A percentile compares a stretch with the other conserved stretches of the same genome.
These are phyloP conservation scores for Larimichthys crocea DNA, from an alignment of 2,113 vertebrate species.

Conservation along the genomic window DNA sequence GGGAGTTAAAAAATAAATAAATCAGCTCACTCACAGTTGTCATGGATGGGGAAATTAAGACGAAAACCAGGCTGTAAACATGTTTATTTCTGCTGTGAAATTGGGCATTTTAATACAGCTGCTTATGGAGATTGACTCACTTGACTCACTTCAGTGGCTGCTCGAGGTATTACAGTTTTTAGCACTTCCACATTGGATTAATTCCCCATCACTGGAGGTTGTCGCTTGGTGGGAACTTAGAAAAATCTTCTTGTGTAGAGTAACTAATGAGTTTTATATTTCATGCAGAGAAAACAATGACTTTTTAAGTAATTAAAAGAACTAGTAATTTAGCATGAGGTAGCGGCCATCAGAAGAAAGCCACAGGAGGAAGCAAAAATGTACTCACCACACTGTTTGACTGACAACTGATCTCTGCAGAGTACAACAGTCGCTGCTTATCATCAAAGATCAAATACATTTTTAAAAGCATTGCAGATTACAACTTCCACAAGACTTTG, in stretches of 20 bases:
- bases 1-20: too few species aligned
- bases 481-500: neutral
- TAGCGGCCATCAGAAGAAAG: neutral
- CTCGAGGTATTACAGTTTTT: too few species aligned
- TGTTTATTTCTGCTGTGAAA: too few species aligned
- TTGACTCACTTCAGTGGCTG: too few species aligned
- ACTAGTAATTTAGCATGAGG: neutral
- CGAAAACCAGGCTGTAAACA: too few species aligned
- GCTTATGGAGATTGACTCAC: too few species aligned
- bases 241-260: neutral
- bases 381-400: neutral
- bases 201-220: too few species aligned
- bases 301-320: constrained; percentile 10
- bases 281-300: neutral
- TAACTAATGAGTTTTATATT: constrained; percentile 22
- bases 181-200: too few species aligned
- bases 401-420: constrained; percentile 18
- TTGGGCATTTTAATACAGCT: too few species aligned
- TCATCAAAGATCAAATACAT: constrained; percentile 1
- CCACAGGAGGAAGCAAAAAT: neutral
- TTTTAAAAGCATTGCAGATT: constrained; percentile 15
- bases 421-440: constrained; percentile 12
- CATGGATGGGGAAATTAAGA: too few species aligned
- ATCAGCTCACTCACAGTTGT: too few species aligned
- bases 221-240: neutral